Percentiles rank a stretch among this genome's conserved stretches.
Evolutionary conservation across 2,888 invertebrate species (phyloP).

Genomic region (Yponomeuta evonymella): DNA sequence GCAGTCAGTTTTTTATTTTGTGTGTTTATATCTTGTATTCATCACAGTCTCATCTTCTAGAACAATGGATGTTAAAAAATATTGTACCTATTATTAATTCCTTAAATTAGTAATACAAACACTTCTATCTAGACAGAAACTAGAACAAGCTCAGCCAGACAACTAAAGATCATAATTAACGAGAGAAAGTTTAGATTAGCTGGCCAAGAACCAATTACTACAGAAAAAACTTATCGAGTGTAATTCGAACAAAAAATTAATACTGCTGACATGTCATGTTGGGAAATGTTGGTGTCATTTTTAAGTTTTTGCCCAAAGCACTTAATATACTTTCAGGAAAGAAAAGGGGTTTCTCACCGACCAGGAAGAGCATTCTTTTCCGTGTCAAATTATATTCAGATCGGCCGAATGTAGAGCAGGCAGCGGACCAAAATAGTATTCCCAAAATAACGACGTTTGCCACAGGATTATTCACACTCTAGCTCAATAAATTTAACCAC

Average conservation of each 20-base stretch:
- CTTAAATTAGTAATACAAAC: neutral
- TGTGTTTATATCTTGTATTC: too few species aligned
- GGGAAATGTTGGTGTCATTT: neutral
- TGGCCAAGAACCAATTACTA: neutral
- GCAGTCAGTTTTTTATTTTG: neutral
- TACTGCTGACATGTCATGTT: neutral
- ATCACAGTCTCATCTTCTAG: too few species aligned
- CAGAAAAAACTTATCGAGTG: neutral
- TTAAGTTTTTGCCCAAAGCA: neutral
- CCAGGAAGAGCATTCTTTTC: slow-evolving; percentile 65
- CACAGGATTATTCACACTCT: slow-evolving; percentile 17
- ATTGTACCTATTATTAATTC: too few species aligned
- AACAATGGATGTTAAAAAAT: too few species aligned
- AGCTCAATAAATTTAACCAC: neutral
- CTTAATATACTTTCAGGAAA: neutral
- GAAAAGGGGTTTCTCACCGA: slow-evolving; percentile 41
- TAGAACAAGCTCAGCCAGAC: neutral
- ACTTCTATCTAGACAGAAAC: neutral
- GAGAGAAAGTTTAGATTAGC: neutral
- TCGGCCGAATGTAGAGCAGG: slow-evolving; percentile 65
- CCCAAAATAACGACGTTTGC: slow-evolving; percentile 58
- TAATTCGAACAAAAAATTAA: neutral
- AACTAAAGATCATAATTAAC: neutral
- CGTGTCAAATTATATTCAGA: slow-evolving; percentile 69
- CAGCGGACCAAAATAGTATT: slow-evolving; percentile 68